Conservation (phyloP, 2,888 invertebrate genomes). For the Ophion slaviceki region DNA sequence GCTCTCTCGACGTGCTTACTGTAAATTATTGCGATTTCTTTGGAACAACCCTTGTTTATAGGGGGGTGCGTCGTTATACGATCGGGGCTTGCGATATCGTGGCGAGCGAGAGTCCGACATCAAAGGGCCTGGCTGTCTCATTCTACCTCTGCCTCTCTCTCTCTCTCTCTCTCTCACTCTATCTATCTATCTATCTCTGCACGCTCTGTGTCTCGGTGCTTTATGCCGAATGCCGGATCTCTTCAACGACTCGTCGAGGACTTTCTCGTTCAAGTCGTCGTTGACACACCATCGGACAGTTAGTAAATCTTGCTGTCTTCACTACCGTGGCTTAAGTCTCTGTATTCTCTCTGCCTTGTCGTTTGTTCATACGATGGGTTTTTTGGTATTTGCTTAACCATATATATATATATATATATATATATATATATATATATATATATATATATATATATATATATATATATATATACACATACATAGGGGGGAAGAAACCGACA, state of each 20-base stretch:
- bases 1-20: conserved; percentile 72
- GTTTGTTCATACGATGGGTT: background rate
- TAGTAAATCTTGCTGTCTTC: conserved; percentile 47
- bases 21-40: conserved; percentile 82
- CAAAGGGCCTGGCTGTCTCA: conserved; percentile 75
- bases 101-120: conserved; percentile 74
- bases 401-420: no score
- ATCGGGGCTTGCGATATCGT: conserved; percentile 77
- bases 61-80: conserved; percentile 77
- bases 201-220: conserved; percentile 49
- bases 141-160: conserved; percentile 48
- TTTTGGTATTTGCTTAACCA: no score
- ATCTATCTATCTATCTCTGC: conserved; percentile 53
- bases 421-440: no score
- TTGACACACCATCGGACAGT: conserved; percentile 34
- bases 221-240: conserved; percentile 56
- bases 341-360: conserved; percentile 31
- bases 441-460: no score
- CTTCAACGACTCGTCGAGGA: conserved; percentile 59
- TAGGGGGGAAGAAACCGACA: no score
- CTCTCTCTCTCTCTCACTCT: background rate
- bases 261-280: conserved; percentile 36
- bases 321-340: conserved; percentile 34
- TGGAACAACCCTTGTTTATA: conserved; percentile 81
- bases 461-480: no score